A percentile compares a stretch with the other conserved stretches of the same genome.
Evolutionary conservation across 2,888 invertebrate genomes (phyloP).

Genomic region (Eupithecia insigniata): DNA sequence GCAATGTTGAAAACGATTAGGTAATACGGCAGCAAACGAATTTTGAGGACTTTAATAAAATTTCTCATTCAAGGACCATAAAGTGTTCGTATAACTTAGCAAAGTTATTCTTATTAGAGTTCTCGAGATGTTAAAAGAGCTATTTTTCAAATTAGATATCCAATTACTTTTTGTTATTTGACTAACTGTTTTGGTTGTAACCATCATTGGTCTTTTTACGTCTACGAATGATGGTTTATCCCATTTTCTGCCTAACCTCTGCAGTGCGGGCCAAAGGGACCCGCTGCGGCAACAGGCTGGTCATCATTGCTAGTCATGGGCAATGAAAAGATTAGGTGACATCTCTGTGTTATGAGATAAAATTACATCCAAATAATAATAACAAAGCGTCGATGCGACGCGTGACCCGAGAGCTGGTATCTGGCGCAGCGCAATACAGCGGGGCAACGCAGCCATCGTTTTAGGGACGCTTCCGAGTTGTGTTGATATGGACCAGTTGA

Average conservation of each 20-base stretch:
- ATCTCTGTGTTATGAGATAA: no score
- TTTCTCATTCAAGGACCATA: constrained; percentile 23
- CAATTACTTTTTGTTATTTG: constrained; percentile 12
- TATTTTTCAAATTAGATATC: constrained; percentile 14
- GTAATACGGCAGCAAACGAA: constrained; percentile 13
- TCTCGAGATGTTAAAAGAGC: constrained; percentile 14
- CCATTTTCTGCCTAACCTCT: no score
- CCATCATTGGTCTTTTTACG: no score
- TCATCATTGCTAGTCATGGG: no score
- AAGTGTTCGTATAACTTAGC: constrained; percentile 15
- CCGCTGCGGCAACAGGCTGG: no score
- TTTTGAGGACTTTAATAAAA: constrained; percentile 22
- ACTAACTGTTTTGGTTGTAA: neutral
- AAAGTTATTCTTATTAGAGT: constrained; percentile 24
- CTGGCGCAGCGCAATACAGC: no score
- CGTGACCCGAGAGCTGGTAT: no score
- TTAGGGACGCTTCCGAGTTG: no score
- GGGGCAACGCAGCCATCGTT: no score
- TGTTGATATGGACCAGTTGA: no score
- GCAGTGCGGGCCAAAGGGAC: neutral
- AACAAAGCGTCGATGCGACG: no score
- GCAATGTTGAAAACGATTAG: constrained; percentile 25
- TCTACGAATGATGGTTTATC: neutral
- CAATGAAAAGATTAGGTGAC: neutral
- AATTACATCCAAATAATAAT: no score